Conservation (phyloP, 2,888 invertebrate genomes). For the Elaeidobius kamerunicus region DNA sequence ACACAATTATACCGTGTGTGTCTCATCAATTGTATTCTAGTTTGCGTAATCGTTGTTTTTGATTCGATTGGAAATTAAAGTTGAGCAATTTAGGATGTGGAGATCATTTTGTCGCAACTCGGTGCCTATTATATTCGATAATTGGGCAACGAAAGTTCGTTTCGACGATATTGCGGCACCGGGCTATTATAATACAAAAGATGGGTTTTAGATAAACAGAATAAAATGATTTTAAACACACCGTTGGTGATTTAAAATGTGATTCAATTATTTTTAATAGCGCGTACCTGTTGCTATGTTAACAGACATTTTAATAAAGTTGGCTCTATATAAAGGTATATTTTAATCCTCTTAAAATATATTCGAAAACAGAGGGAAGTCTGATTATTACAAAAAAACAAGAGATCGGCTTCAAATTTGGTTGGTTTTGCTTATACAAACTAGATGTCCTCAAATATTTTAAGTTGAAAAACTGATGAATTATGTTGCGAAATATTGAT, state of each 20-base stretch:
- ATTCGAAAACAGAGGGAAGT: too few relatives aligned
- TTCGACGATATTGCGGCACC: slow-evolving; percentile 9
- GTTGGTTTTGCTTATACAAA: too few relatives aligned
- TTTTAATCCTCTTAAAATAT: too few relatives aligned
- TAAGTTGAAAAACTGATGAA: too few relatives aligned
- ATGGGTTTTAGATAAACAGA: neutral
- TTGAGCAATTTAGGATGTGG: slow-evolving; percentile 25
- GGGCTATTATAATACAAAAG: neutral
- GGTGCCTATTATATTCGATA: slow-evolving; percentile 17
- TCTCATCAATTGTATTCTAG: slow-evolving; percentile 11
- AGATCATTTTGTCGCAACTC: slow-evolving; percentile 24
- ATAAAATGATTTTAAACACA: neutral
- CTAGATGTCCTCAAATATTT: too few relatives aligned
- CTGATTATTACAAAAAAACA: too few relatives aligned
- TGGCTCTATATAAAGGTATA: too few relatives aligned
- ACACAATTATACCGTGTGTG: neutral
- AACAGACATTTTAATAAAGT: too few relatives aligned
- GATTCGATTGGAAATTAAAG: slow-evolving; percentile 15
- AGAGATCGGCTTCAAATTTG: too few relatives aligned
- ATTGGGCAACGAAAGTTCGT: slow-evolving; percentile 21
- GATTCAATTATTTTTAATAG: neutral
- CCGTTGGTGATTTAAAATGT: neutral
- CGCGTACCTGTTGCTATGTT: too few relatives aligned
- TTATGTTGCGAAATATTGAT: too few relatives aligned
- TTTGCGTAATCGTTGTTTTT: slow-evolving; percentile 16